Conservation (phyloP, 2,113 vertebrate species). For the Gymnarchus niloticus region DNA sequence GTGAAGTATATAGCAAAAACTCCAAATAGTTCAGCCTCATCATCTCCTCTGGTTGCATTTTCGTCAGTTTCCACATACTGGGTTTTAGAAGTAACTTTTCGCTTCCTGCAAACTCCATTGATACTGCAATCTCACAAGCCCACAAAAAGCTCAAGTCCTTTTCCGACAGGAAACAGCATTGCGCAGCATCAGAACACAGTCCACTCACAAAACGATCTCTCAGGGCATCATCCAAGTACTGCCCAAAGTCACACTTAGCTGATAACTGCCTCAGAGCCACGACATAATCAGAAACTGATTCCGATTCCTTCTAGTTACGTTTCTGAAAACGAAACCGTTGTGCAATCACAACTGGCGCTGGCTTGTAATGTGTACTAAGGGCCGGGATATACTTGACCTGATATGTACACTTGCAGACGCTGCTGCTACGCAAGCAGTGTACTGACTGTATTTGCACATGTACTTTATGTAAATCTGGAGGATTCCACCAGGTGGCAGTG, state of each 20-base stretch:
- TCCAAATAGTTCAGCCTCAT: not conserved
- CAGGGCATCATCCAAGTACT: not conserved
- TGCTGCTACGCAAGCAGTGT: no score
- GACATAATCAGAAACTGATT: not conserved
- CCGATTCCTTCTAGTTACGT: not conserved
- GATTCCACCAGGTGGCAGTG: no score
- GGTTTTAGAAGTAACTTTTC: not conserved
- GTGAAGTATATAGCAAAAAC: not conserved
- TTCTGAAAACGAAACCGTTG: not conserved
- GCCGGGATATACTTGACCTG: no score
- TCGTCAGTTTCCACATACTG: not conserved
- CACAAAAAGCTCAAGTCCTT: not conserved
- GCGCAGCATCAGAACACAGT: not conserved
- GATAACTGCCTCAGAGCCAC: not conserved
- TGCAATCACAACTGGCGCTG: not conserved
- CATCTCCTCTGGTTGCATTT: not conserved
- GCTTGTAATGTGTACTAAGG: not conserved
- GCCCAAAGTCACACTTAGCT: not conserved
- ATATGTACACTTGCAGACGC: no score
- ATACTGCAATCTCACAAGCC: not conserved
- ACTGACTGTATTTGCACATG: no score
- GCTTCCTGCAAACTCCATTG: not conserved
- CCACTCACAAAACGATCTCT: slow-evolving; percentile 20
- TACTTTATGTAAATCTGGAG: no score
- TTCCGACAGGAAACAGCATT: slow-evolving; percentile 4